phyloP scores from a whole-genome alignment of 2,113 vertebrate genomes.

The Thamnophis sirtalis region DNA sequence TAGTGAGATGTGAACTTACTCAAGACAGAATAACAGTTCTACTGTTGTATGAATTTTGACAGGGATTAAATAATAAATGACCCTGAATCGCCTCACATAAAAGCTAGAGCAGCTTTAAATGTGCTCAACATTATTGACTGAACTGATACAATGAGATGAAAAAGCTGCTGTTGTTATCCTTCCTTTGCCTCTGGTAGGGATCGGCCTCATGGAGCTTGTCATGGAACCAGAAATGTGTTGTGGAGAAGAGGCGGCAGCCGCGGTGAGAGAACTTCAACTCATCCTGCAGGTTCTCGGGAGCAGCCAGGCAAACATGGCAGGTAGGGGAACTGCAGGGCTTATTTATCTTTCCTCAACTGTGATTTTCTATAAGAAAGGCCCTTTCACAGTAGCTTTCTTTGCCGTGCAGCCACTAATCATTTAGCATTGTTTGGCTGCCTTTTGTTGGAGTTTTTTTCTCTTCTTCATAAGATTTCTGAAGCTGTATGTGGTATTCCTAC shows the following conservation, averaged over 20 bases:
- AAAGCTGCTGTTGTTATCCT: conserved; percentile 34
- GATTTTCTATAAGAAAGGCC: background rate
- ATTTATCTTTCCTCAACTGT: background rate
- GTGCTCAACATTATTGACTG: conserved; percentile 4
- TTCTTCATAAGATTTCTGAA: background rate
- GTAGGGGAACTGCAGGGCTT: conserved; percentile 61
- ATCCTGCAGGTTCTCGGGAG: conserved; percentile 91
- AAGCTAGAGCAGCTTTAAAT: conserved; percentile 17
- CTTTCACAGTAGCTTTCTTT: conserved; percentile 39
- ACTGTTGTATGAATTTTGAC: conserved; percentile 20
- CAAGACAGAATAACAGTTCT: background rate
- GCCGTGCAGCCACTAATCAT: conserved; percentile 8
- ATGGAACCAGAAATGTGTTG: conserved; percentile 96
- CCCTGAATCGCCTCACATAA: background rate
- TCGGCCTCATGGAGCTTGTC: conserved; percentile 96
- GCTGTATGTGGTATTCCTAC: conserved; percentile 10
- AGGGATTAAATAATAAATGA: conserved; percentile 41
- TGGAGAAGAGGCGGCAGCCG: conserved; percentile 91
- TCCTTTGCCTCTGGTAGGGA: conserved; percentile 69
- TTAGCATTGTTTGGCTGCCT: conserved; percentile 21
- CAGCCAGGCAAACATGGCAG: conserved; percentile 95
- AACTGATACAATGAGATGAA: conserved; percentile 38
- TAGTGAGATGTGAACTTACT: conserved; percentile 7
- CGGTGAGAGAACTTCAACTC: conserved; percentile 92
- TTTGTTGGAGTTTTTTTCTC: background rate